Conservation (phyloP, 2,797 vertebrate species). For the Buphagus erythrorhynchus region DNA sequence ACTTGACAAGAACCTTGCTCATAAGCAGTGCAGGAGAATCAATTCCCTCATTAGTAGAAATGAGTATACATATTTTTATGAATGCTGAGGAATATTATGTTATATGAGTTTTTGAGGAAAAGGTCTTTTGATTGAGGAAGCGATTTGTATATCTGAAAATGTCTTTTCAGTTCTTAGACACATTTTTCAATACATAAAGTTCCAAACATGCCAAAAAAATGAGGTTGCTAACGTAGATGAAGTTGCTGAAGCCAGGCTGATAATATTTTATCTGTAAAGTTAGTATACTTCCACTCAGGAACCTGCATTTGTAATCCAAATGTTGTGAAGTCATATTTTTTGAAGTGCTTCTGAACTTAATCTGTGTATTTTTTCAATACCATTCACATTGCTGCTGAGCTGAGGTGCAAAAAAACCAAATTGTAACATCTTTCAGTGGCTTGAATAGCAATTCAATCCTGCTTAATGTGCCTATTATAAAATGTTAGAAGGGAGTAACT, state of each 20-base stretch:
- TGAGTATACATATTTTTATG: not conserved
- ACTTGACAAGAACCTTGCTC: not conserved
- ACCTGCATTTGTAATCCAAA: not conserved
- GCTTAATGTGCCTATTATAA: not conserved
- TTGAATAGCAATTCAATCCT: not conserved
- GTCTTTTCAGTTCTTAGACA: not conserved
- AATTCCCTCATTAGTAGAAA: slow-evolving; percentile 13
- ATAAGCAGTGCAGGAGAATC: not conserved
- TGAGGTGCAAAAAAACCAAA: not conserved
- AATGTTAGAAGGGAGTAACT: not conserved
- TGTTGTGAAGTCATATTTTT: not conserved
- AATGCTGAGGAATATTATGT: not conserved
- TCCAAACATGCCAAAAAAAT: not conserved
- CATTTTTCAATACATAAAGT: not conserved
- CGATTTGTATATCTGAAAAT: not conserved
- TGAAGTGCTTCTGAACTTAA: not conserved
- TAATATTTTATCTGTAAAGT: not conserved
- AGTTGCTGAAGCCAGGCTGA: not conserved
- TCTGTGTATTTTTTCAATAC: not conserved
- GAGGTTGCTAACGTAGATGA: not conserved
- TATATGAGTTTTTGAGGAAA: not conserved
- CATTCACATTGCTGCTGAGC: not conserved
- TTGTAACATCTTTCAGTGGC: not conserved
- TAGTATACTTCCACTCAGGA: not conserved
- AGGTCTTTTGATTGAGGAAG: not conserved